phyloP scores from a whole-genome alignment of 2,797 vertebrate species.

The Enteromius trimaculatus region DNA sequence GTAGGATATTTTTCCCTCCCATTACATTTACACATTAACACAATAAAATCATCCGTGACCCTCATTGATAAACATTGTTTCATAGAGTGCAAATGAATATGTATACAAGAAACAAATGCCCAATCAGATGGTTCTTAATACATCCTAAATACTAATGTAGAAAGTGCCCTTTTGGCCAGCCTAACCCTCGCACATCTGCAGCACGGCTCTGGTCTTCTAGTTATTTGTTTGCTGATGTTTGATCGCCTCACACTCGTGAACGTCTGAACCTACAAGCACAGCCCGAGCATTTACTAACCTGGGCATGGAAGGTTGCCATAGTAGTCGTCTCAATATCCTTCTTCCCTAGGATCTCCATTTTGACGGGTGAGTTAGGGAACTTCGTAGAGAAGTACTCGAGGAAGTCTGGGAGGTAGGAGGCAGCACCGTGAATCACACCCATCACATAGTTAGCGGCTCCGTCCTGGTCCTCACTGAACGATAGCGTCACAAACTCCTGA shows the following conservation, averaged over 20 bases:
- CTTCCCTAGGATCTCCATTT: slow-evolving; percentile 98
- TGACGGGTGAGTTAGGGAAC: slow-evolving; percentile 95
- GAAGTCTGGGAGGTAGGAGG: slow-evolving; percentile 94
- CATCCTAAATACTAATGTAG: not conserved
- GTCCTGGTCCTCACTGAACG: slow-evolving; percentile 90
- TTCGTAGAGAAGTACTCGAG: slow-evolving; percentile 97
- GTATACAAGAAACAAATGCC: not conserved
- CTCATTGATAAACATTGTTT: not conserved
- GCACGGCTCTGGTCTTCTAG: not conserved
- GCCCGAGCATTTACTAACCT: slow-evolving; percentile 79
- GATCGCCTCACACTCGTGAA: not conserved
- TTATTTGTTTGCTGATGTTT: not conserved
- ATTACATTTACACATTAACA: not conserved
- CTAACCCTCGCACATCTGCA: too few species aligned
- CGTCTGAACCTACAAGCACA: not conserved
- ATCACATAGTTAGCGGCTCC: slow-evolving; percentile 94
- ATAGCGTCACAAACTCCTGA: slow-evolving; percentile 89
- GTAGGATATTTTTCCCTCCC: not conserved
- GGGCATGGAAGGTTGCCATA: slow-evolving; percentile 96
- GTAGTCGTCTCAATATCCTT: slow-evolving; percentile 99
- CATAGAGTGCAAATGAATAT: not conserved
- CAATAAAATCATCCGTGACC: not conserved
- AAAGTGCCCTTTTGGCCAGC: not conserved
- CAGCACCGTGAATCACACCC: slow-evolving; percentile 96
- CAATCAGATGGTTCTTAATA: not conserved